phyloP scores from a whole-genome alignment of 2,113 vertebrate genomes.

The Galbula dea region DNA sequence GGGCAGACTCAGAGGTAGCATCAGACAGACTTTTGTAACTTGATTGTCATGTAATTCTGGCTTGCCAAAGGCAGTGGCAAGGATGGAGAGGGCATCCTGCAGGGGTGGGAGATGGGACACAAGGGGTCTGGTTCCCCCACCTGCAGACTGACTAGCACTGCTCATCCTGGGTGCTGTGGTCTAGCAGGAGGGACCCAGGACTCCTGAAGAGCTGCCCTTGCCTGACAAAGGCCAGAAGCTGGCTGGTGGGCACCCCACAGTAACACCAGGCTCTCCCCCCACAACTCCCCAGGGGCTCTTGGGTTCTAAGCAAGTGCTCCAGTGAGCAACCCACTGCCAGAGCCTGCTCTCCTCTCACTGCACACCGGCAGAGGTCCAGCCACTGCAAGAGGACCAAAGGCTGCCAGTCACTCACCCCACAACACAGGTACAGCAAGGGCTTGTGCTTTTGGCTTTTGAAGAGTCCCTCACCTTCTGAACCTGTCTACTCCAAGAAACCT shows the following conservation, averaged over 20 bases:
- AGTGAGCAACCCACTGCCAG: not conserved
- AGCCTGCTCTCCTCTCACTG: not conserved
- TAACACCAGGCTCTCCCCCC: not conserved
- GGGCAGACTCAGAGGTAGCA: slow-evolving; percentile 55
- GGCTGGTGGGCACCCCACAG: not conserved
- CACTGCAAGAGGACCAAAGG: not conserved
- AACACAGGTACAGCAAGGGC: not conserved
- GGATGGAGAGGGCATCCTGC: not conserved
- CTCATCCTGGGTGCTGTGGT: not conserved
- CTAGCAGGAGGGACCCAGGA: not conserved
- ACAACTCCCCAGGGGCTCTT: not conserved
- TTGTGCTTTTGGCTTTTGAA: slow-evolving; percentile 30
- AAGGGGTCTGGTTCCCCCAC: rapidly evolving
- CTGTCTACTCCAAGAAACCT: slow-evolving; percentile 9
- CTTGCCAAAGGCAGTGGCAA: not conserved
- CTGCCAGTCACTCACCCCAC: not conserved
- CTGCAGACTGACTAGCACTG: not conserved
- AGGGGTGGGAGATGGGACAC: not conserved
- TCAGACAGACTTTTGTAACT: not conserved
- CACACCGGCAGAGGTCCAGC: not conserved
- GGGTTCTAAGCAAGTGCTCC: not conserved
- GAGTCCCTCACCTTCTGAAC: not conserved
- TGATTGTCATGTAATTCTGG: slow-evolving; percentile 6
- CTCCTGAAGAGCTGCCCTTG: not conserved
- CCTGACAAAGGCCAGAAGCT: not conserved